Base-by-base conservation (phyloP, 2,113 vertebrate species). In the Ia io region DNA sequence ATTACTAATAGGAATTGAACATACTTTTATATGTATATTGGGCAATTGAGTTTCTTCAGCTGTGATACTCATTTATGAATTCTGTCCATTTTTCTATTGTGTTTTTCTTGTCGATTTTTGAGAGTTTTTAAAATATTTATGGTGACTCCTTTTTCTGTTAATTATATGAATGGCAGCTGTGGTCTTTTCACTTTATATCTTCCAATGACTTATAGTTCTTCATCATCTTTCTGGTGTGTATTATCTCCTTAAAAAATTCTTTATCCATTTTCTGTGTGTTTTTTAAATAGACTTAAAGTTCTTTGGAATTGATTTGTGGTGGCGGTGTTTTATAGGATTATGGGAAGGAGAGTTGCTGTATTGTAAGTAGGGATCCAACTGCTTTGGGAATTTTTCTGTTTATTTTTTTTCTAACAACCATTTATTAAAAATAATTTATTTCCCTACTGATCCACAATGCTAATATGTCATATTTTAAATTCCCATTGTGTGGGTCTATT, bases 371-470 rank as follows among this genome's bases (percentile, higher is more conserved):
- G 14, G 49, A 88, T 47, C 12, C 32, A 89, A 23, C 76, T 82
- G 70, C 25, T 70, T 91, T 42, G 56, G 32, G 1, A 30, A 32
- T 10, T 63, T 80, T 76, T 83, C 56, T 76, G 32, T 79, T 86
- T 77, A 83, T 17, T 53, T 20, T 95, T 76, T 63, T 90, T 83
- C 51, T 22, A 35, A 42, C 40, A 11, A 67, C 9, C 2, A 63
- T 73, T 91, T 76, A 69, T 30, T 84, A 35, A 88, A 93, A 93
- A 92, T 77, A 65, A 67, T 87, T 69, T 5, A 92, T 69, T 94
- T 90, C 14, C 28, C 53, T 23, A 73, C 44, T 84, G 14, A n/a
- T 83, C 12, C 22, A 59, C 4, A 56, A 9, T 56, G 53, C 53
- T 56, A 71, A 53, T 65, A 16, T 59, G 8, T 65, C 37, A 63